A percentile compares a stretch with the other conserved stretches of the same genome.
Evolutionary conservation across 30 jellyfish, hydroid and myxozoan genomes (phyloP).

Genomic region (Hydractinia symbiolongicarpus): DNA sequence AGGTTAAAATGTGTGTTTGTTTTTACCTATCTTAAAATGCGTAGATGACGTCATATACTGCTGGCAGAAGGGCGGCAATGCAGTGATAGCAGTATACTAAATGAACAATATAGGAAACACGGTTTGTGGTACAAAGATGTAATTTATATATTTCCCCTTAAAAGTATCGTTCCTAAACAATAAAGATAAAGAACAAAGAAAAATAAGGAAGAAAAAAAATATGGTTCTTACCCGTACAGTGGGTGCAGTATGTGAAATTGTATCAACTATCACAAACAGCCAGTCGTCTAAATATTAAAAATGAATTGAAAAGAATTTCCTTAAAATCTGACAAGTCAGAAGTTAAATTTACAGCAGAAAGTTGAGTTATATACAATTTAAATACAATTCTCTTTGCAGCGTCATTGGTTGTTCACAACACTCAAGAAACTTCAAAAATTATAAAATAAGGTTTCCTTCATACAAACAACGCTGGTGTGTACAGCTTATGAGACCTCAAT

Average conservation of each 20-base stretch:
- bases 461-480: too few species aligned
- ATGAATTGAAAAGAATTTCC: neutral
- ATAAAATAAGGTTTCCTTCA: too few species aligned
- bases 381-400: too few species aligned
- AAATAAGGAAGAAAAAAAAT: neutral
- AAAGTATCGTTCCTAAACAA: neutral
- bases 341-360: neutral
- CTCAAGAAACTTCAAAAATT: too few species aligned
- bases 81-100: conserved; percentile 10
- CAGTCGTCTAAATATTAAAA: conserved; percentile 42
- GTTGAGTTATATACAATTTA: neutral
- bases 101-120: neutral
- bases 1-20: too few species aligned
- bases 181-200: neutral
- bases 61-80: conserved; percentile 21
- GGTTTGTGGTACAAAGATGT: too few species aligned
- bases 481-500: too few species aligned
- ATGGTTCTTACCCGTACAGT: conserved; percentile 45
- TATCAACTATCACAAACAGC: conserved; percentile 52
- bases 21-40: neutral
- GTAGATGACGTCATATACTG: conserved; percentile 19
- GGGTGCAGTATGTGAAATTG: conserved; percentile 54
- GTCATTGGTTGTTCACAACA: too few species aligned
- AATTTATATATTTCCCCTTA: too few species aligned
- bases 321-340: neutral